phyloP scores from a whole-genome alignment of 2,888 invertebrate species.

The Psylliodes chrysocephalus region DNA sequence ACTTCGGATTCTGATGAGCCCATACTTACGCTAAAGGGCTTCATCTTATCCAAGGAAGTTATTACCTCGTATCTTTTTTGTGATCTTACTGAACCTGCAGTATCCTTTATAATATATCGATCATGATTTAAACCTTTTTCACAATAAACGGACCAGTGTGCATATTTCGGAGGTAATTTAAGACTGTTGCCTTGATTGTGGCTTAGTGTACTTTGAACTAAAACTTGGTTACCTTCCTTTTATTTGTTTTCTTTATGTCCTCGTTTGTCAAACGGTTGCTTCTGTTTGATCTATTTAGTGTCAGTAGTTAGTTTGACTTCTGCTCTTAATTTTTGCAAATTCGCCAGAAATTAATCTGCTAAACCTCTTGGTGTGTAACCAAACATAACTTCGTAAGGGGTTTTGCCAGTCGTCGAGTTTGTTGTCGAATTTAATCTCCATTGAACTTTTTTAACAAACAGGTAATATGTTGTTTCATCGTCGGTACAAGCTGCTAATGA shows the following conservation, averaged over 20 bases:
- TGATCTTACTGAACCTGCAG: no score
- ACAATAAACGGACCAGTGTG: neutral
- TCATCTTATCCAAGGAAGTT: no score
- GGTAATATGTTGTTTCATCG: conserved; percentile 46
- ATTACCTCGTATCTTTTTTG: no score
- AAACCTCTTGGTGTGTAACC: neutral
- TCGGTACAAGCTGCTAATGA: conserved; percentile 35
- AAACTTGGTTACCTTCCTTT: neutral
- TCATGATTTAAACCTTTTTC: neutral
- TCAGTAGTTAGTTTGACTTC: neutral
- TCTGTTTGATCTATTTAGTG: no score
- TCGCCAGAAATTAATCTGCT: neutral
- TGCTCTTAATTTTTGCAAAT: neutral
- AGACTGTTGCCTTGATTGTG: neutral
- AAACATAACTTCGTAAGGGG: neutral
- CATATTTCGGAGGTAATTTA: neutral
- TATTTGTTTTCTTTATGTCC: no score
- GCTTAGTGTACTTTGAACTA: neutral
- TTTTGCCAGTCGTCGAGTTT: neutral
- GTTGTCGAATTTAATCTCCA: conserved; percentile 45
- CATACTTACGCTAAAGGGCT: no score
- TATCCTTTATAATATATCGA: no score
- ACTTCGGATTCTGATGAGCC: no score
- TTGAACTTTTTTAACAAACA: conserved; percentile 32
- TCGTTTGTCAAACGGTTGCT: no score